A percentile compares a stretch with the other conserved stretches of the same genome.
These are phyloP conservation scores for Drosophila pectinifera DNA, from an alignment of 1,140 invertebrate species.

Conservation along the genomic window DNA sequence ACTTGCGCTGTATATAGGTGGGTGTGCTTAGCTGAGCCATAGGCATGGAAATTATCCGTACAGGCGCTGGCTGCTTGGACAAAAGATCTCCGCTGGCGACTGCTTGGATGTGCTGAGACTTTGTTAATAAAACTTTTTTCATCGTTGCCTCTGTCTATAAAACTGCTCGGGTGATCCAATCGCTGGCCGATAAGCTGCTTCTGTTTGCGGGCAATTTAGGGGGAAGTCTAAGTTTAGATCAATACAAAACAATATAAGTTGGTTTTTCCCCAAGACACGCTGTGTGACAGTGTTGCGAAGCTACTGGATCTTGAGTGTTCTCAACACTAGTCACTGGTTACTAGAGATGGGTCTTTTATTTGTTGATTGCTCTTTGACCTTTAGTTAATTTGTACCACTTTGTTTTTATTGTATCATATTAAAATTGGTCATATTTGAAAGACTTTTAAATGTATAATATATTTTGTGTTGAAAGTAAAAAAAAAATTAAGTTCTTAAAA, in stretches of 20 bases:
- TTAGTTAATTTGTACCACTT: background rate
- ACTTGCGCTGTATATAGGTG: conserved; percentile 68
- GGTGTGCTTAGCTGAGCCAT: conserved; percentile 31
- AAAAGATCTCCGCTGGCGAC: conserved; percentile 14
- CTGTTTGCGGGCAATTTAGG: conserved; percentile 6
- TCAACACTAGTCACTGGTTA: conserved; percentile 5
- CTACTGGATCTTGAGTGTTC: background rate
- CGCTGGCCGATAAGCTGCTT: background rate
- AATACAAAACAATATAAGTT: conserved; percentile 38
- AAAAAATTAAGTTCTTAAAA: too few relatives aligned
- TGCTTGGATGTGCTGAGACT: conserved; percentile 47
- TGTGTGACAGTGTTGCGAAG: conserved; percentile 25
- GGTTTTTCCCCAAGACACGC: conserved; percentile 70
- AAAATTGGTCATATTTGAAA: rapidly evolving
- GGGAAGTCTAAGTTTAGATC: conserved; percentile 46
- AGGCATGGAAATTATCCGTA: conserved; percentile 22
- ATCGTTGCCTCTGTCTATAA: conserved; percentile 21
- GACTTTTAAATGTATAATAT: too few relatives aligned
- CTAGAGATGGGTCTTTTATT: conserved; percentile 1
- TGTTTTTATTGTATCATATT: background rate
- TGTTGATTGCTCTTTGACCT: background rate
- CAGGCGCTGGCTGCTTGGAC: conserved; percentile 16
- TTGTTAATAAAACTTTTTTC: conserved; percentile 75
- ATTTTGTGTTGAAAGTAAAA: too few relatives aligned
- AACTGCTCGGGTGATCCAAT: background rate